phyloP scores from a whole-genome alignment of 35 echinoderm and acorn worm genomes.

The Holothuria glaberrima region DNA sequence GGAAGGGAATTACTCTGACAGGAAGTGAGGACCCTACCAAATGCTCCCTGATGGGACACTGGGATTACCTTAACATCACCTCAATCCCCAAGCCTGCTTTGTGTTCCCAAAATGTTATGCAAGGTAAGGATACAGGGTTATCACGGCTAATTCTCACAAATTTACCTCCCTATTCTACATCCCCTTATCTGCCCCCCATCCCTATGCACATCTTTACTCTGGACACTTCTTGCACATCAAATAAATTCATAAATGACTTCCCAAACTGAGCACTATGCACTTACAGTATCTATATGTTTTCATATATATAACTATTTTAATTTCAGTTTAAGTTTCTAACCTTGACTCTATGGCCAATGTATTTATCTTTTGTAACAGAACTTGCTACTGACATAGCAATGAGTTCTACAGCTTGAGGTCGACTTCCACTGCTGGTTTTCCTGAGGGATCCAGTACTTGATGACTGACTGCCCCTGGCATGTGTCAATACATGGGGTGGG shows the following conservation, averaged over 20 bases:
- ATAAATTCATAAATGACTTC: background rate
- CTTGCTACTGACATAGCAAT: constrained; percentile 50
- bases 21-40: no score
- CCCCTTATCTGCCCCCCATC: no score
- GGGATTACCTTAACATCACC: no score
- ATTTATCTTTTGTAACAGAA: constrained; percentile 56
- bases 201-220: no score
- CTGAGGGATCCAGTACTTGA: constrained; percentile 80
- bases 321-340: background rate
- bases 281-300: background rate
- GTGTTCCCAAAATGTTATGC: no score
- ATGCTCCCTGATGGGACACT: no score
- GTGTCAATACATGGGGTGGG: constrained; percentile 59
- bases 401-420: constrained; percentile 48
- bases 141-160: no score
- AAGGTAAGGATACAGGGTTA: no score
- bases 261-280: background rate
- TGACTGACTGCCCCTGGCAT: constrained; percentile 71
- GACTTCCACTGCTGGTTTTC: constrained; percentile 43
- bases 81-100: no score
- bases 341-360: constrained; percentile 55
- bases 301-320: background rate
- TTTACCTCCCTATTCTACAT: no score
- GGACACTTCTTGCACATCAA: no score
- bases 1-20: no score